Evolutionary conservation across 2,888 invertebrate species (phyloP).

Genomic region (Leucophenga maculata): DNA sequence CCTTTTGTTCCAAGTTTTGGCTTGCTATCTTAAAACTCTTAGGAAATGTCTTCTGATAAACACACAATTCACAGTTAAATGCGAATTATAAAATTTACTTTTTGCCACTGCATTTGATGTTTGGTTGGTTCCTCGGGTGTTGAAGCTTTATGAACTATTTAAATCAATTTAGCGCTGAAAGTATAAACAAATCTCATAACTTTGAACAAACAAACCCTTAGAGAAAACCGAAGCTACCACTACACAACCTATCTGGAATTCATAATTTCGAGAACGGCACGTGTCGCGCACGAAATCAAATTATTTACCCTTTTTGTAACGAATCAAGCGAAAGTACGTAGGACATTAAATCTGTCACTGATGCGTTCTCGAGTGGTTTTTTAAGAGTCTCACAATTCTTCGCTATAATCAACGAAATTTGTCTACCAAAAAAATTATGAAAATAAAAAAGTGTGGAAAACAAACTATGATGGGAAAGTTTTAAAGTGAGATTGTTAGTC

Average conservation of each 20-base stretch:
- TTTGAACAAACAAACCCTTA: slow-evolving; percentile 29
- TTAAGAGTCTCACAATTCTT: slow-evolving; percentile 5
- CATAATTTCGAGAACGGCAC: background rate
- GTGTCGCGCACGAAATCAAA: slow-evolving; percentile 14
- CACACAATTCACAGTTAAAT: no score
- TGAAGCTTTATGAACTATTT: slow-evolving; percentile 41
- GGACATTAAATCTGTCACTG: slow-evolving; percentile 16
- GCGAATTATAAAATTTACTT: background rate
- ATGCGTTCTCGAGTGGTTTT: slow-evolving; percentile 26
- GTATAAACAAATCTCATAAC: slow-evolving; percentile 48
- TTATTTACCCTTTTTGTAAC: slow-evolving; percentile 20
- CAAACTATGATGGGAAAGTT: background rate
- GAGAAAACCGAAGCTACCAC: no score
- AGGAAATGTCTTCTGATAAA: no score
- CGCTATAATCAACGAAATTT: background rate
- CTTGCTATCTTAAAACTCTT: no score
- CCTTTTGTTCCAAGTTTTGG: no score
- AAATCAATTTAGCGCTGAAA: slow-evolving; percentile 53
- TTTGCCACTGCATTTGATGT: background rate
- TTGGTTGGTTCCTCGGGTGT: slow-evolving; percentile 19
- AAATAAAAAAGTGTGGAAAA: slow-evolving; percentile 7
- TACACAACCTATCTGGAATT: background rate
- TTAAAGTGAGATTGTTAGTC: slow-evolving; percentile 4
- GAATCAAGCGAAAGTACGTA: background rate
- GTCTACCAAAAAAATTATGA: slow-evolving; percentile 17